Conservation (phyloP, 2,888 invertebrate genomes). For the Apodemia zela region DNA sequence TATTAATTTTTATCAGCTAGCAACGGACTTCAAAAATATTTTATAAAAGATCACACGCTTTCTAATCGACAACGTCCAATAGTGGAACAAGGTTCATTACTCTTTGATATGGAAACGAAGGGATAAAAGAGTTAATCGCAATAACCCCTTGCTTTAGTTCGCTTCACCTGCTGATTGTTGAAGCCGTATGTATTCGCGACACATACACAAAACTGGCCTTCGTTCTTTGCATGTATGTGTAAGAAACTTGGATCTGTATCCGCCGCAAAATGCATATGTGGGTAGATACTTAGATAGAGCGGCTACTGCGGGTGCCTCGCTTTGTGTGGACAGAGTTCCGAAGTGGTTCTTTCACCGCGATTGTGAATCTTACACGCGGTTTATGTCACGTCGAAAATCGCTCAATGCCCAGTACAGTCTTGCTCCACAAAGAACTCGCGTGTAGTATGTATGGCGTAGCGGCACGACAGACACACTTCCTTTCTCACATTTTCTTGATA, state of each 20-base stretch:
- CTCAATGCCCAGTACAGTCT: conserved; percentile 47
- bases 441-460: conserved; percentile 60
- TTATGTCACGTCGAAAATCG: conserved; percentile 59
- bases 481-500: conserved; percentile 77
- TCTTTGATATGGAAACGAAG: conserved; percentile 79
- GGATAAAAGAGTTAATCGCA: conserved; percentile 80
- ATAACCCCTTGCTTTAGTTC: conserved; percentile 77
- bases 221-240: conserved; percentile 68
- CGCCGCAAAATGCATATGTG: conserved; percentile 70
- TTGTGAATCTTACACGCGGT: conserved; percentile 66
- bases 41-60: conserved; percentile 64
- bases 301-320: conserved; percentile 73
- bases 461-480: conserved; percentile 72
- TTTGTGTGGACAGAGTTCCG: conserved; percentile 64
- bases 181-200: conserved; percentile 77
- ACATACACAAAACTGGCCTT: conserved; percentile 75
- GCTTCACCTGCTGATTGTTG: conserved; percentile 80
- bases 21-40: conserved; percentile 11
- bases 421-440: conserved; percentile 58
- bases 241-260: conserved; percentile 77
- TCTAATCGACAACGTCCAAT: conserved; percentile 66
- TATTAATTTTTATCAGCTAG: conserved; percentile 3
- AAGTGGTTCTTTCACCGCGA: conserved; percentile 61
- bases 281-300: conserved; percentile 66
- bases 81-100: conserved; percentile 78